phyloP scores from a whole-genome alignment of 2,797 vertebrate genomes.

The Nyctibius grandis region DNA sequence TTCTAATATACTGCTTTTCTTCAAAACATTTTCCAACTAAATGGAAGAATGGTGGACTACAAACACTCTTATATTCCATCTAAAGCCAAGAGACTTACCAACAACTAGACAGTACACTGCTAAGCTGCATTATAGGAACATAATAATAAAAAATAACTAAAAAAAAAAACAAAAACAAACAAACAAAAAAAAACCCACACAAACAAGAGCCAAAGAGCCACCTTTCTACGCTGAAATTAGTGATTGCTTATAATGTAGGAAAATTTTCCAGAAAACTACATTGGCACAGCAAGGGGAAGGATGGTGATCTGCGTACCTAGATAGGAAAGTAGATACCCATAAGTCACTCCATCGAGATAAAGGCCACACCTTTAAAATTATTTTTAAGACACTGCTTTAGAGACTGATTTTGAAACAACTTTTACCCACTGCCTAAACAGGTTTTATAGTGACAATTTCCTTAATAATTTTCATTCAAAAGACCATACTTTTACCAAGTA shows the following conservation, averaged over 20 bases:
- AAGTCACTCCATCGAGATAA: not conserved
- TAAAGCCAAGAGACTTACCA: not conserved
- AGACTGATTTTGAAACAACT: slow-evolving; percentile 15
- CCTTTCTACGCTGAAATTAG: not conserved
- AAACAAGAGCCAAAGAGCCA: not conserved
- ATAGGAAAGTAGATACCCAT: not conserved
- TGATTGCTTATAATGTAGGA: not conserved
- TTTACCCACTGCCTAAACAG: not conserved
- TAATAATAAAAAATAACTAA: not conserved
- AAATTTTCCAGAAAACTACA: not conserved
- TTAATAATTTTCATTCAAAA: not conserved
- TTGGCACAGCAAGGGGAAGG: not conserved
- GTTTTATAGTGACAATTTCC: not conserved
- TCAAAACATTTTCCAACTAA: not conserved
- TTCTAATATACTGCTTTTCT: not conserved
- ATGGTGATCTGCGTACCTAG: not conserved
- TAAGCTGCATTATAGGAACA: not conserved
- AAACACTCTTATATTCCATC: not conserved
- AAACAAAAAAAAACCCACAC: too few relatives aligned
- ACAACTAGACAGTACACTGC: not conserved
- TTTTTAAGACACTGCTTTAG: not conserved
- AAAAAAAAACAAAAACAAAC: too few relatives aligned
- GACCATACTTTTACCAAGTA: not conserved
- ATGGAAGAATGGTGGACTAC: not conserved
- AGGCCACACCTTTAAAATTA: not conserved